A percentile compares a stretch with the other conserved stretches of the same genome.
These are phyloP conservation scores for Peromyscus maniculatus DNA, from an alignment of 2,113 vertebrate genomes.

Conservation along the genomic window DNA sequence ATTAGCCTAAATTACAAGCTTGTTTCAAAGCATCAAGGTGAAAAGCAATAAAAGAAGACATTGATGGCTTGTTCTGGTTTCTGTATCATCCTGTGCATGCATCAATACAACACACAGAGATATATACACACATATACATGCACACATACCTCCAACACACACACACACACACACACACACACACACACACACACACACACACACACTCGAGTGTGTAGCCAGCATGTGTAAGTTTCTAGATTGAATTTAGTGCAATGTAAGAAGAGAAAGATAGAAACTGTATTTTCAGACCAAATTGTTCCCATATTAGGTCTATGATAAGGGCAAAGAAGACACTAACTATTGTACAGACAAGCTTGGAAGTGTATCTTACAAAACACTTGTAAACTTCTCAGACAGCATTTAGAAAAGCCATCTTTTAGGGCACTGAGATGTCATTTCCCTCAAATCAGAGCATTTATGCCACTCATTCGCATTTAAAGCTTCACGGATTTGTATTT, in stretches of 20 bases:
- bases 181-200: not conserved
- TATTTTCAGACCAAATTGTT: not conserved
- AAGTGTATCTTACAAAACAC: not conserved
- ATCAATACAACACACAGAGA: not conserved
- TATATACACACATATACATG: not conserved
- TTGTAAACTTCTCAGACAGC: not conserved
- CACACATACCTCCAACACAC: not conserved
- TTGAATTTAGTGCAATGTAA: not conserved
- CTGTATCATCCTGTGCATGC: not conserved
- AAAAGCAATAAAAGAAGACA: not conserved
- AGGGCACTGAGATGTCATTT: not conserved
- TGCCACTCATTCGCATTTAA: not conserved
- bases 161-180: not conserved
- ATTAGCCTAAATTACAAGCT: not conserved
- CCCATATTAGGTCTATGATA: not conserved
- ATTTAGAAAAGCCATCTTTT: not conserved
- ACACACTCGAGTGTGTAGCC: not conserved
- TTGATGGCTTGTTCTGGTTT: not conserved
- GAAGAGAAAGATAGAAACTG: not conserved
- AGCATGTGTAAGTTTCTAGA: not conserved
- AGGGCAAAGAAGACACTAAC: not conserved
- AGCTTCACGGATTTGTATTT: not conserved
- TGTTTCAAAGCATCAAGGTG: not conserved
- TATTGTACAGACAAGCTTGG: not conserved
- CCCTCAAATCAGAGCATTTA: not conserved